phyloP scores from a whole-genome alignment of 1,140 invertebrate species.

The Meloidogyne floridensis region DNA sequence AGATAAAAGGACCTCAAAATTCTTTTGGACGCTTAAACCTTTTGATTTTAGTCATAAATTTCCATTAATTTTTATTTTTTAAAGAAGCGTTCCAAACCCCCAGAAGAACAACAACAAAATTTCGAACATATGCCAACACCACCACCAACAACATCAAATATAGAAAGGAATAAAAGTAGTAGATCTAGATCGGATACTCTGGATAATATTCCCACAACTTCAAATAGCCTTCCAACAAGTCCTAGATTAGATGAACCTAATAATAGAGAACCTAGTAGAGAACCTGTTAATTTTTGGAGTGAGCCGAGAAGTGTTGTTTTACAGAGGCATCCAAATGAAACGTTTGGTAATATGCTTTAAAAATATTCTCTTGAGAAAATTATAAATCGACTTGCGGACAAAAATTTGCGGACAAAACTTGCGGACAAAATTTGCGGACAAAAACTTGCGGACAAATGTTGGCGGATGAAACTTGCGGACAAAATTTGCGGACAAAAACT shows the following conservation, averaged over 20 bases:
- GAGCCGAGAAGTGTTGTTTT: slow-evolving; percentile 77
- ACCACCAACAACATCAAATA: not conserved
- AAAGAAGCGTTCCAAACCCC: not conserved
- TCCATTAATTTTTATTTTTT: not conserved
- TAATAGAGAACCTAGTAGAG: not conserved
- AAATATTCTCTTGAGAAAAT: no score
- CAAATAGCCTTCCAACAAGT: slow-evolving; percentile 12
- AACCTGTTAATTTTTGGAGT: slow-evolving; percentile 80
- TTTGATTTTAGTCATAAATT: not conserved
- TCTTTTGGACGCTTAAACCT: not conserved
- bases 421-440: no score
- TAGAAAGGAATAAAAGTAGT: not conserved
- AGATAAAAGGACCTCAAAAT: no score
- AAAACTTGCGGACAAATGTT: no score
- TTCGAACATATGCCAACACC: not conserved
- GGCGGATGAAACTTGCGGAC: no score
- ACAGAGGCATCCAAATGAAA: slow-evolving; percentile 73
- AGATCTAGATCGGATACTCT: not conserved
- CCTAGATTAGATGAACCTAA: slow-evolving; percentile 2
- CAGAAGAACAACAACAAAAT: not conserved
- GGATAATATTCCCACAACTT: slow-evolving; percentile 18
- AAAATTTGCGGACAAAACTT: no score
- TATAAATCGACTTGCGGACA: no score
- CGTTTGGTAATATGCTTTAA: slow-evolving; percentile 49
- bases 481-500: no score